Evolutionary conservation across 2,797 vertebrate genomes (phyloP), one percentile per base, ranked within the genome.

Genomic region (Echiichthys vipera): DNA sequence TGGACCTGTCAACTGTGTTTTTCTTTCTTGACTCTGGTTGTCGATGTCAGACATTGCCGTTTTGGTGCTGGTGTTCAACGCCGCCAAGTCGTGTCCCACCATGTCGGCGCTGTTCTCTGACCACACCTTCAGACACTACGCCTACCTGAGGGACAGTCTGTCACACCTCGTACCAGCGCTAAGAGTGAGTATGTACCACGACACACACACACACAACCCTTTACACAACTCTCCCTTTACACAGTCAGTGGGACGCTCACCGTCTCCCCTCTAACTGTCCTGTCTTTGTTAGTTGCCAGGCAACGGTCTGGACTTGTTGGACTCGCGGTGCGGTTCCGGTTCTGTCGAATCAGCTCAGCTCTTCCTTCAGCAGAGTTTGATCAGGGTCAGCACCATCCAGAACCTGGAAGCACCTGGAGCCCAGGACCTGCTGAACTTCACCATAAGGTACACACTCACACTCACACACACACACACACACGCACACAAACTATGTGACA

Each of bases 101-200:
- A 98, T 99, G 98, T 95, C 96, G 0, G 97, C 97, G 0, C 92
- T 99, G 61, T 99, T 99, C 93, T 99, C 98, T 0, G 97, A 98
- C 80, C 98, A 99, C 79, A 99, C 98, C 0, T 98, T 98, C 88
- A 92, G 97, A 53, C 98, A 99, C 86, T 99, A 99, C 0, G 95
- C 97, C 9, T 99, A 99, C 88, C 95, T 99, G 63, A 94, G 96
- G 30, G 98, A 99, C 94, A 99, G 98, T 7, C 96, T 99, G 73
- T 99, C 97, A 0, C 97, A 99, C 76, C 96, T 99, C 2, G 98
- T 99, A 0, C 98, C 98, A 2, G 94, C 96, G 0, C 91, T 99
- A 4, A 93, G 95, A 57, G 98, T 99, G 88, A 96, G 96, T 37
- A 14, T 9, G 29, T 4, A 47, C 22, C 13, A 2, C 18, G 22